Evolutionary conservation across 2,113 vertebrate species (phyloP).

Genomic region (Saguinus midas): DNA sequence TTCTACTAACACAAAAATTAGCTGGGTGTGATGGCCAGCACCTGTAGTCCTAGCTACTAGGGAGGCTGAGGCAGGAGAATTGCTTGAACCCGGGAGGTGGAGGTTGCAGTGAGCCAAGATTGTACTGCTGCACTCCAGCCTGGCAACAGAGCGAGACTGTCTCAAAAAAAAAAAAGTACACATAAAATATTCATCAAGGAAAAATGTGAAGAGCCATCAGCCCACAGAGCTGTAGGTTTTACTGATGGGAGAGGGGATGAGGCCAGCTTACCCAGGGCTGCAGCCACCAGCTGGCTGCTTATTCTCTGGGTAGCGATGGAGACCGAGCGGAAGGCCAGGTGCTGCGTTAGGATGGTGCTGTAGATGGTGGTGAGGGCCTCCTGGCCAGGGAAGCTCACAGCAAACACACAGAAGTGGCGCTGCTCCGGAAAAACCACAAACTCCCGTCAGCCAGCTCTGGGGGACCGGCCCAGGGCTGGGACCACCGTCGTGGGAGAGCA

Average conservation of each 20-base stretch:
- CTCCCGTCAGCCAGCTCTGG: fast-evolving
- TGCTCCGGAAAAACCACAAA: background rate
- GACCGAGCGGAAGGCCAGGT: slow-evolving; percentile 68
- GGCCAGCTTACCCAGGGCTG: slow-evolving; percentile 81
- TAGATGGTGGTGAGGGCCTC: slow-evolving; percentile 83
- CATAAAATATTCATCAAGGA: slow-evolving; percentile 23
- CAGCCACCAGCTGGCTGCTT: slow-evolving; percentile 77
- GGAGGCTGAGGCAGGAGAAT: no score
- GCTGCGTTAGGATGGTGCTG: slow-evolving; percentile 81
- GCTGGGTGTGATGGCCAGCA: no score
- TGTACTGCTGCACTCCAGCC: no score
- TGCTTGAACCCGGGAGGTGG: no score
- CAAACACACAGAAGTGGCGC: slow-evolving; percentile 85
- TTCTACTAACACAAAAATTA: no score
- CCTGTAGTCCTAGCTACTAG: no score
- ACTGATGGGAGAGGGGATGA: fast-evolving
- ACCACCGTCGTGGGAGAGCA: background rate
- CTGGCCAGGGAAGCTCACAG: slow-evolving; percentile 82
- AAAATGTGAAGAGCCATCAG: background rate
- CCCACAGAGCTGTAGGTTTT: background rate
- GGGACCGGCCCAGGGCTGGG: fast-evolving
- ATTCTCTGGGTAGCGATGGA: slow-evolving; percentile 38
- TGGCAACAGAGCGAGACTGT: no score
- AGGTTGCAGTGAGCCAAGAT: no score
- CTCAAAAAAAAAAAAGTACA: background rate